Percentiles rank a stretch among this genome's conserved stretches.
These are phyloP conservation scores for Eufriesea mexicana DNA, from an alignment of 1,140 invertebrate genomes.

Conservation along the genomic window DNA sequence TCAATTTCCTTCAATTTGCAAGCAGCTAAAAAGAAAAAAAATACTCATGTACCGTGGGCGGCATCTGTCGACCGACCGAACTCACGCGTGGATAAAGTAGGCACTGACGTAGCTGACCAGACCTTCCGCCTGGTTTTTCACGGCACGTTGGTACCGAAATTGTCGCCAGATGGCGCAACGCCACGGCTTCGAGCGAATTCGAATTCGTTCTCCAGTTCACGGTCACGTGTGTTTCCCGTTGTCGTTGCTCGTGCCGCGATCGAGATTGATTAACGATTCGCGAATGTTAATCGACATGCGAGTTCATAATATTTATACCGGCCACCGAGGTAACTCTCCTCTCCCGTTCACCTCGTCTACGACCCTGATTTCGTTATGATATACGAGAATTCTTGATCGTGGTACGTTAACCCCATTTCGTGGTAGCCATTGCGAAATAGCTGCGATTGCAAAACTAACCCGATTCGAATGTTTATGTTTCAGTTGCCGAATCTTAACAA, in stretches of 20 bases:
- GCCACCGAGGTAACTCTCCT: not conserved
- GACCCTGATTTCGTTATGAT: not conserved
- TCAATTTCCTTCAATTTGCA: conserved; percentile 72
- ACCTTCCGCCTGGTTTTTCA: too few relatives aligned
- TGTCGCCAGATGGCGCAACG: conserved; percentile 1
- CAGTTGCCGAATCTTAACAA: conserved; percentile 78
- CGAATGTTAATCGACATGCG: not conserved
- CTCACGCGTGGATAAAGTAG: conserved; percentile 3
- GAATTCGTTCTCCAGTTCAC: not conserved
- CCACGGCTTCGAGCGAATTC: not conserved
- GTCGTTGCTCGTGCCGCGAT: not conserved
- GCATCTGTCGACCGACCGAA: conserved; percentile 48
- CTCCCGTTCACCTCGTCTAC: not conserved
- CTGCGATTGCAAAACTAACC: not conserved
- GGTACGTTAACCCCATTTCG: not conserved
- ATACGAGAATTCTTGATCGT: not conserved
- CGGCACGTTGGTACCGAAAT: not conserved
- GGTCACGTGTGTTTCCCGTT: not conserved
- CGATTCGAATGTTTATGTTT: conserved; percentile 68
- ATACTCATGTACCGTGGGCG: conserved; percentile 49
- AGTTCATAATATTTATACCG: too few relatives aligned
- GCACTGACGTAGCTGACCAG: not conserved
- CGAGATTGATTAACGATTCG: not conserved
- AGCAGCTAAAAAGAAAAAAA: not conserved
- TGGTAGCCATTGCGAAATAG: not conserved